phyloP scores from a whole-genome alignment of 2,888 invertebrate genomes.

The Amiota mariae region DNA sequence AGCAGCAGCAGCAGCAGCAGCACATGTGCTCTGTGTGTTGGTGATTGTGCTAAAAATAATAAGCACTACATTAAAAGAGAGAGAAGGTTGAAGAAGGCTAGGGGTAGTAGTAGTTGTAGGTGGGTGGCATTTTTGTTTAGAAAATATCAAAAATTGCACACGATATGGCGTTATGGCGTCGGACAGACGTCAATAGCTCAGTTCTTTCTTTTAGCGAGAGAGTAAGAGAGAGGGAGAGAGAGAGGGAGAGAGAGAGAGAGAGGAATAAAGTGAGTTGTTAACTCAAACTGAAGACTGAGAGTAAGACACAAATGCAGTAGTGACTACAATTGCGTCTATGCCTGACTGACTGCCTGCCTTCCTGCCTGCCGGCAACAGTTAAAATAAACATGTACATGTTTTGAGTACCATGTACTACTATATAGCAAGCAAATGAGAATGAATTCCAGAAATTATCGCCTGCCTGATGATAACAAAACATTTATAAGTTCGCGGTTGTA shows the following conservation, averaged over 20 bases:
- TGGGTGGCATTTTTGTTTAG: neutral
- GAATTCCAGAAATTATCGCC: constrained; percentile 34
- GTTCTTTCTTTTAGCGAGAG: too few relatives aligned
- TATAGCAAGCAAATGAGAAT: neutral
- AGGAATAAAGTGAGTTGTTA: neutral
- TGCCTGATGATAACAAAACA: constrained; percentile 33
- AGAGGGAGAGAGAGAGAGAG: neutral
- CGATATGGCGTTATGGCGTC: too few relatives aligned
- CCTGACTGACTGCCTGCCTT: too few relatives aligned
- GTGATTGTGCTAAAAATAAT: constrained; percentile 11
- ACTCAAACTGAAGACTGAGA: too few relatives aligned
- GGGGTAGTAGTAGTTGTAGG: too few relatives aligned
- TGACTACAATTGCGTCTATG: neutral
- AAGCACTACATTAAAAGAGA: constrained; percentile 1
- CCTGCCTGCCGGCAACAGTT: too few relatives aligned
- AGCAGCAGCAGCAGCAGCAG: too few relatives aligned
- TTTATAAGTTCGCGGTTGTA: neutral
- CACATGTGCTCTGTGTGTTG: neutral
- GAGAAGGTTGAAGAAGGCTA: neutral
- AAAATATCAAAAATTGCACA: too few relatives aligned
- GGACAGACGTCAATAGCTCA: neutral
- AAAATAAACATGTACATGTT: too few relatives aligned
- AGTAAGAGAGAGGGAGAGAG: too few relatives aligned
- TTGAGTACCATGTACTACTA: too few relatives aligned
- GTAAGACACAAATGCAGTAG: constrained; percentile 17